Percentiles rank a stretch among this genome's conserved stretches.
Evolutionary conservation across 2,888 invertebrate species (phyloP).

Genomic region (Amphipoea oculea): DNA sequence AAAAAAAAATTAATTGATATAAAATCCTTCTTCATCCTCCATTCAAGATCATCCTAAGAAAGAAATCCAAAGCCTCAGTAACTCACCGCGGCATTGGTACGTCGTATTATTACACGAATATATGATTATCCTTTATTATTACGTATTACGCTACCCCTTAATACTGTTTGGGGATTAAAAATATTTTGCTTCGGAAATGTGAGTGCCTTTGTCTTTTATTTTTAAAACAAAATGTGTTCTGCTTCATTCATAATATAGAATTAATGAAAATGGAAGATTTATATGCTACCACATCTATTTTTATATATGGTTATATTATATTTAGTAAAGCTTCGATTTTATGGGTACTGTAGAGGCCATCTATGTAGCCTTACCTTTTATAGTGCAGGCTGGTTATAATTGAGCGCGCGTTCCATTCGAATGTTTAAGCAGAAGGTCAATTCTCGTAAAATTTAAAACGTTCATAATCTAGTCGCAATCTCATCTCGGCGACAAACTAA

Average conservation of each 20-base stretch:
- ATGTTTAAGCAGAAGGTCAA: too few relatives aligned
- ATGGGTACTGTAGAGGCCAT: background rate
- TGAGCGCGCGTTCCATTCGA: too few relatives aligned
- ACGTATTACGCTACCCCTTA: slow-evolving; percentile 27
- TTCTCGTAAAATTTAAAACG: too few relatives aligned
- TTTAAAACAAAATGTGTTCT: background rate
- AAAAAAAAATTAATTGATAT: background rate
- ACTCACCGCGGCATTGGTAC: slow-evolving; percentile 8
- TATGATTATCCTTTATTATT: slow-evolving; percentile 38
- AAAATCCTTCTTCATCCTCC: background rate
- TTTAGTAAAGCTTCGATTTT: background rate
- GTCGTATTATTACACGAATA: slow-evolving; percentile 35
- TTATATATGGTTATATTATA: background rate
- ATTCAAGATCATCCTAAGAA: background rate
- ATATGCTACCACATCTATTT: background rate
- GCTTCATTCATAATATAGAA: background rate
- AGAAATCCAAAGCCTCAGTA: slow-evolving; percentile 13
- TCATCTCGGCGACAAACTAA: too few relatives aligned
- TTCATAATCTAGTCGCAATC: too few relatives aligned
- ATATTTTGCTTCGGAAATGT: slow-evolving; percentile 23
- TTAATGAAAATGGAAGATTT: background rate
- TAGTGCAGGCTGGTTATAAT: too few relatives aligned
- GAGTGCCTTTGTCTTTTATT: background rate
- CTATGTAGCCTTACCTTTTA: too few relatives aligned
- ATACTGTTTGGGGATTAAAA: slow-evolving; percentile 27